These are phyloP conservation scores for Oriolus oriolus DNA, from an alignment of 2,113 vertebrate genomes.

Conservation along the genomic window DNA sequence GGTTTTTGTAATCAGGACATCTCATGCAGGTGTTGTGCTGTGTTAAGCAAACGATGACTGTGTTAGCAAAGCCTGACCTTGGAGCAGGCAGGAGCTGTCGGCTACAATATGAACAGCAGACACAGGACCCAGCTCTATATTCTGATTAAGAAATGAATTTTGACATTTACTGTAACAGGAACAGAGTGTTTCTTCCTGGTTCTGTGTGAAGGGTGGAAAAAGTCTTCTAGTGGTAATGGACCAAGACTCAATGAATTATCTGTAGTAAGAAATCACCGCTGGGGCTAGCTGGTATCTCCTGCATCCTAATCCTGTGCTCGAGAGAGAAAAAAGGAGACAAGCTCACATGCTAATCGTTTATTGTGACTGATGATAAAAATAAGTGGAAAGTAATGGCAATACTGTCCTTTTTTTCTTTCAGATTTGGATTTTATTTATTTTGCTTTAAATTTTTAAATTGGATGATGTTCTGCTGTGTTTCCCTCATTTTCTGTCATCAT, in stretches of 20 bases:
- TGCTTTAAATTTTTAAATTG: background rate
- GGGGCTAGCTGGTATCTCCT: background rate
- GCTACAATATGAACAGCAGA: background rate
- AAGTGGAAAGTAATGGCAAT: background rate
- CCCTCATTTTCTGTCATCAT: background rate
- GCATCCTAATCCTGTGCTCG: background rate
- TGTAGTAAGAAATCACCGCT: background rate
- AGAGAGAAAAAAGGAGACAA: background rate
- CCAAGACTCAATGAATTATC: background rate
- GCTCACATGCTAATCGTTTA: background rate
- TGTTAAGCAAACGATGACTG: background rate
- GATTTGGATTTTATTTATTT: background rate
- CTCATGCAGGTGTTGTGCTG: background rate
- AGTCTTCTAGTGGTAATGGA: background rate
- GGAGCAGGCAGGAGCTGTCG: background rate
- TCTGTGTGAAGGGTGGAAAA: background rate
- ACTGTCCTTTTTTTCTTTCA: background rate
- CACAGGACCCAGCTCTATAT: background rate
- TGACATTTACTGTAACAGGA: background rate
- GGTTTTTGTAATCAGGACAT: background rate
- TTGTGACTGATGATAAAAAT: background rate
- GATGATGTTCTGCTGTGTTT: background rate
- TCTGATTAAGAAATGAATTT: background rate
- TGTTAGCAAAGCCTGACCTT: background rate
- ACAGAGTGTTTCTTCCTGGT: background rate